These are phyloP conservation scores for Druon quercuslanigerum DNA, from an alignment of 1,140 invertebrate genomes.

Conservation along the genomic window DNA sequence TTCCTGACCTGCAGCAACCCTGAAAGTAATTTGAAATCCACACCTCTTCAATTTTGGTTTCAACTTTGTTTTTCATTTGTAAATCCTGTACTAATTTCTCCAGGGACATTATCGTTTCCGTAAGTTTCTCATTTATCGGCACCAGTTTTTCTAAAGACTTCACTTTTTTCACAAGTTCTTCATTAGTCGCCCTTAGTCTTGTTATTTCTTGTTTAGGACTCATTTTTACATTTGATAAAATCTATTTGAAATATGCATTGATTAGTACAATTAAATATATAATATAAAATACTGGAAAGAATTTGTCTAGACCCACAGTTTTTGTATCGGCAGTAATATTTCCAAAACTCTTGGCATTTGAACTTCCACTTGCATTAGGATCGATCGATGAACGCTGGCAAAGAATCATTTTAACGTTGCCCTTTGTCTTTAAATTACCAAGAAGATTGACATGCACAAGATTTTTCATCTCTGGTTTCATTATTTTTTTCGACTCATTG, in stretches of 20 bases:
- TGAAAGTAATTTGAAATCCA: slow-evolving; percentile 22
- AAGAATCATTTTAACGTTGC: slow-evolving; percentile 20
- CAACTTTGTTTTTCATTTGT: slow-evolving; percentile 7
- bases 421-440: slow-evolving; percentile 1
- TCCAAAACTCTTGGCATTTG: background rate
- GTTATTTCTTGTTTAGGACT: slow-evolving; percentile 15
- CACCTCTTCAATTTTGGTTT: slow-evolving; percentile 35
- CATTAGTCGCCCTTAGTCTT: slow-evolving; percentile 14
- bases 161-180: slow-evolving; percentile 3
- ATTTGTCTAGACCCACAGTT: background rate
- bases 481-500: background rate
- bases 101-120: background rate
- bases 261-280: too few relatives aligned
- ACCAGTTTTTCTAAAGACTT: slow-evolving; percentile 1
- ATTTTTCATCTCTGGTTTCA: background rate
- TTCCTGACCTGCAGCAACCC: too few relatives aligned
- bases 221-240: background rate
- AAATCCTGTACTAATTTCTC: slow-evolving; percentile 20
- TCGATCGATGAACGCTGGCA: background rate
- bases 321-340: slow-evolving; percentile 2
- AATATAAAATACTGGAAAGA: too few relatives aligned
- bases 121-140: slow-evolving; percentile 4
- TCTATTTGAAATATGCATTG: background rate
- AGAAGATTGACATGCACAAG: slow-evolving; percentile 5
- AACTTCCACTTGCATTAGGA: slow-evolving; percentile 16